Percentiles rank a stretch among this genome's conserved stretches.
phyloP scores from a whole-genome alignment of 2,113 vertebrate species.

The Monopterus albus region DNA sequence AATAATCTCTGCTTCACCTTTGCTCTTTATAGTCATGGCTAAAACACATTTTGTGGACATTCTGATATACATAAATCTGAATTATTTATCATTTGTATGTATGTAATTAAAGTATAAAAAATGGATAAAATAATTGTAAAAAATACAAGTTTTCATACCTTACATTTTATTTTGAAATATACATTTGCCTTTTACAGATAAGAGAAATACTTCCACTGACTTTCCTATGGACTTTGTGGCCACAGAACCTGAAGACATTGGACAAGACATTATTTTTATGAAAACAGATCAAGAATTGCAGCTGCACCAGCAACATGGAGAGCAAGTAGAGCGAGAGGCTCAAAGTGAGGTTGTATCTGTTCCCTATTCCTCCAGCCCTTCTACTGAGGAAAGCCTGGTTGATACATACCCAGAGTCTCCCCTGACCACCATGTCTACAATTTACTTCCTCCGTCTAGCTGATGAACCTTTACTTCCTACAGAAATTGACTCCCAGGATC shows the following conservation, averaged over 20 bases:
- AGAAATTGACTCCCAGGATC: constrained; percentile 35
- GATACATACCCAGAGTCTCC: constrained; percentile 28
- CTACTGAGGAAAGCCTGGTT: constrained; percentile 29
- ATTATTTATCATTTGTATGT: too few relatives aligned
- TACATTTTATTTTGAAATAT: too few relatives aligned
- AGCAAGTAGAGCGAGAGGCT: constrained; percentile 85
- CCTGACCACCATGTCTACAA: constrained; percentile 8
- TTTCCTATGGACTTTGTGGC: constrained; percentile 65
- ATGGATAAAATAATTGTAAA: too few relatives aligned
- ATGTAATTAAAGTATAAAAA: too few relatives aligned
- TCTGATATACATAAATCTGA: too few relatives aligned
- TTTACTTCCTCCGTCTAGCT: constrained; percentile 9
- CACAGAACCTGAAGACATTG: constrained; percentile 77
- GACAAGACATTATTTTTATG: constrained; percentile 83
- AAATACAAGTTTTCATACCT: too few relatives aligned
- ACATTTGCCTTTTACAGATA: constrained; percentile 54
- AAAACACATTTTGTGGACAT: too few relatives aligned
- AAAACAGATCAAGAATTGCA: constrained; percentile 86
- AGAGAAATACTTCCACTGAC: constrained; percentile 68
- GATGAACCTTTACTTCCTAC: constrained; percentile 35
- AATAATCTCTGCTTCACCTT: too few relatives aligned
- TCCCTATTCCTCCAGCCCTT: constrained; percentile 48
- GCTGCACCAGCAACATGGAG: constrained; percentile 75
- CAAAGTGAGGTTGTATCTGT: constrained; percentile 90
- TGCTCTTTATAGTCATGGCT: too few relatives aligned